phyloP scores from a whole-genome alignment of 2,888 invertebrate genomes.

The Drosophila engyochracea region DNA sequence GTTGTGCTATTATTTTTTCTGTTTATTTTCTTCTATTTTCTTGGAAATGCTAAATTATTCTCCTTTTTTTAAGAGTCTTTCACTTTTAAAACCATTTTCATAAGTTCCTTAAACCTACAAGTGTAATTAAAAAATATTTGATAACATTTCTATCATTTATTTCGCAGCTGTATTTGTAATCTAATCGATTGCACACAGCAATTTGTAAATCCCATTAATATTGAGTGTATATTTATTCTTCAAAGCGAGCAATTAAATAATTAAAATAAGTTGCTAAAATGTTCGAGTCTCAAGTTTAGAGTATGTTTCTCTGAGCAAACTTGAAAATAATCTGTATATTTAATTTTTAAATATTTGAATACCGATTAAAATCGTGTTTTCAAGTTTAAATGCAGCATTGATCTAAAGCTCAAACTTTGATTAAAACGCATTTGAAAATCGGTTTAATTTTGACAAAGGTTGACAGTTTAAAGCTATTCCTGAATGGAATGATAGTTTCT shows the following conservation, averaged over 20 bases:
- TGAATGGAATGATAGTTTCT: neutral
- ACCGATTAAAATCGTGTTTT: neutral
- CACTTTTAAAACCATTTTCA: neutral
- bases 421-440: neutral
- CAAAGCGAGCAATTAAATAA: neutral
- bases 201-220: slow-evolving; percentile 3
- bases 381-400: neutral
- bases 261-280: neutral
- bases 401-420: neutral
- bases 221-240: neutral
- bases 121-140: neutral
- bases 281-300: neutral
- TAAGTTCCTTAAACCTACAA: neutral
- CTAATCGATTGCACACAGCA: neutral
- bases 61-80: neutral
- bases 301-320: neutral
- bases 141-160: neutral
- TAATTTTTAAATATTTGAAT: neutral
- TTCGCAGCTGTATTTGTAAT: neutral
- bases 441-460: neutral
- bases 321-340: neutral
- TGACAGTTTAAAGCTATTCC: neutral
- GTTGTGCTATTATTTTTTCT: neutral
- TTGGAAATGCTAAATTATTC: accelerated
- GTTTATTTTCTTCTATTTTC: no score